These are phyloP conservation scores for Riparia riparia DNA, from an alignment of 2,113 vertebrate species.

Conservation along the genomic window DNA sequence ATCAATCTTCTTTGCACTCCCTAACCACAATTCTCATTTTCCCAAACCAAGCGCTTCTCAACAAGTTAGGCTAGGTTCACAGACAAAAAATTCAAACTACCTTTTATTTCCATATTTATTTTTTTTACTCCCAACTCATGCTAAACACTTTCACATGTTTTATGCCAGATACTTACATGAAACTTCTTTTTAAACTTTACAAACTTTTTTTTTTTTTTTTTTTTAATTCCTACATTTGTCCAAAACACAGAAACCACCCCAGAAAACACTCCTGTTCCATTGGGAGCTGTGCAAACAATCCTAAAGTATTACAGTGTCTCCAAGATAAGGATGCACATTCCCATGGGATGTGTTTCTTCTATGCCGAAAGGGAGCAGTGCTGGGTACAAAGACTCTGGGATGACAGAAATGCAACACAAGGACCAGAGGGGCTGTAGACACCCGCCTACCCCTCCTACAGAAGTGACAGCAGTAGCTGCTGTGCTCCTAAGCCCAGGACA, in stretches of 20 bases:
- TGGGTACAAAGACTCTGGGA: not conserved
- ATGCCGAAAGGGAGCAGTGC: not conserved
- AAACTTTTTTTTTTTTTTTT: not conserved
- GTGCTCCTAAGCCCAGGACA: not conserved
- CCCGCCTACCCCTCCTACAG: accelerated
- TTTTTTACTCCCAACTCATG: not conserved
- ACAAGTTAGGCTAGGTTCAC: slow-evolving; percentile 19
- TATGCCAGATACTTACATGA: not conserved
- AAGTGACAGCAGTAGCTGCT: not conserved
- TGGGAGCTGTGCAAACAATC: not conserved
- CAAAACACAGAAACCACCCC: not conserved
- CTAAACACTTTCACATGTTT: slow-evolving; percentile 27
- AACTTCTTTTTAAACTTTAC: not conserved
- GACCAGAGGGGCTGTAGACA: not conserved
- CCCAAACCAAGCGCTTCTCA: slow-evolving; percentile 40
- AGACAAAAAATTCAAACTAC: slow-evolving; percentile 11
- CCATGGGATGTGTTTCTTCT: not conserved
- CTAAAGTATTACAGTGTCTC: not conserved
- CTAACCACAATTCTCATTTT: slow-evolving; percentile 40
- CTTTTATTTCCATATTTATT: not conserved
- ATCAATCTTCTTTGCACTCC: not conserved
- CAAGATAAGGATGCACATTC: not conserved
- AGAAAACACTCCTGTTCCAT: not conserved
- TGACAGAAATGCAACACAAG: not conserved
- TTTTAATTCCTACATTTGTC: not conserved